Evolutionary conservation across 2,113 vertebrate genomes (phyloP).

Genomic region (Sula dactylatra): DNA sequence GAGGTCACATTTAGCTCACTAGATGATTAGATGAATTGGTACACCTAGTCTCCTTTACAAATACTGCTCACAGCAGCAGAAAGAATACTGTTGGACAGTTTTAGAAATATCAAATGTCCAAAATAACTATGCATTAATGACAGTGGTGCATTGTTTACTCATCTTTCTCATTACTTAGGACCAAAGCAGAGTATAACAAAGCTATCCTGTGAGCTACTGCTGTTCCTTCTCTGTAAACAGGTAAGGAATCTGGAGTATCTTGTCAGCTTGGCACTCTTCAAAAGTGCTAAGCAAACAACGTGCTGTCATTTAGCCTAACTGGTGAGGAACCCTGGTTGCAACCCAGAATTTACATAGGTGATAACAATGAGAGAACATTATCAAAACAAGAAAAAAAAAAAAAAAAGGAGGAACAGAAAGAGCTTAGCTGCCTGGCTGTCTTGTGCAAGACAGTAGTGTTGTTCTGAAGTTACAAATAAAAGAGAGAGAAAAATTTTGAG

Average conservation of each 20-base stretch:
- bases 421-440: not conserved
- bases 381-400: not conserved
- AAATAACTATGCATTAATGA: not conserved
- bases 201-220: not conserved
- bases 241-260: not conserved
- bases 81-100: not conserved
- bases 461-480: not conserved
- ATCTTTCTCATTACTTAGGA: not conserved
- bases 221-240: not conserved
- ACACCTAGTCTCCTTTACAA: not conserved
- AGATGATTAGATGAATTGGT: not conserved
- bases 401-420: not conserved
- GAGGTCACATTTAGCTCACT: not conserved
- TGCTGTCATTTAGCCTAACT: not conserved
- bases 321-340: not conserved
- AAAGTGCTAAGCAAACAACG: not conserved
- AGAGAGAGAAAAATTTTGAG: not conserved
- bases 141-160: not conserved
- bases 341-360: not conserved
- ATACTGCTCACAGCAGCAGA: not conserved
- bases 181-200: not conserved
- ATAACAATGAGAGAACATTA: not conserved
- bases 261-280: not conserved
- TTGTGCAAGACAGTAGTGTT: not conserved
- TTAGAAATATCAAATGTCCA: not conserved